Percentiles rank a stretch among this genome's conserved stretches.
Evolutionary conservation across 1,140 invertebrate species (phyloP).

Genomic region (Nephotettix cincticeps): DNA sequence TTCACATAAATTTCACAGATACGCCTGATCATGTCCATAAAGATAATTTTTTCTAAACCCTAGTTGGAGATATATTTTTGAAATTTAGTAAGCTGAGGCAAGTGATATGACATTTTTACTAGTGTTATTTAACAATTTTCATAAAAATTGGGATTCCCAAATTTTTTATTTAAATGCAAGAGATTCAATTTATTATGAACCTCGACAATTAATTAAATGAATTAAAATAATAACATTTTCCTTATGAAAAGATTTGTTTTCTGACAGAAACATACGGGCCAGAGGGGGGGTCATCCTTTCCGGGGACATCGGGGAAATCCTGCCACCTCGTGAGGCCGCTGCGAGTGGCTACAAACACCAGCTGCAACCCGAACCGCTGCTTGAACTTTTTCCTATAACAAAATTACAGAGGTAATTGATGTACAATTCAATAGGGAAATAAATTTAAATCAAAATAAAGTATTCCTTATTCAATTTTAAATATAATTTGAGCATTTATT

Average conservation of each 20-base stretch:
- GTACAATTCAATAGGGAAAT: neutral
- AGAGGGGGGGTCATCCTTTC: conserved; percentile 10
- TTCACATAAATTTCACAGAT: no score
- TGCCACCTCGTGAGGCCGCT: conserved; percentile 88
- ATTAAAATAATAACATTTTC: neutral
- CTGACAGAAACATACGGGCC: neutral
- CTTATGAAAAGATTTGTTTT: neutral
- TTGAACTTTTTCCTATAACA: conserved; percentile 71
- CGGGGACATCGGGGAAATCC: conserved; percentile 55
- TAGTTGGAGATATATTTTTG: no score
- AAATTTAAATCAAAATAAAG: no score
- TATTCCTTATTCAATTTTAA: no score
- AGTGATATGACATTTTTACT: no score
- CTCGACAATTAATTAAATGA: neutral
- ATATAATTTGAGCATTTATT: no score
- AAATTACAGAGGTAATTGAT: neutral
- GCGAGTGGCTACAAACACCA: conserved; percentile 85
- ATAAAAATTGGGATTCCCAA: no score
- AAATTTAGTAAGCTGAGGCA: no score
- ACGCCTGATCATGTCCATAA: no score
- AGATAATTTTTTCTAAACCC: no score
- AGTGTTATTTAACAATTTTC: no score
- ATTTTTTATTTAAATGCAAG: no score
- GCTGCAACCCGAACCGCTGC: conserved; percentile 77
- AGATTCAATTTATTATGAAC: neutral